Evolutionary conservation across 2,888 invertebrate species (phyloP).

Genomic region (Idaea aversata): DNA sequence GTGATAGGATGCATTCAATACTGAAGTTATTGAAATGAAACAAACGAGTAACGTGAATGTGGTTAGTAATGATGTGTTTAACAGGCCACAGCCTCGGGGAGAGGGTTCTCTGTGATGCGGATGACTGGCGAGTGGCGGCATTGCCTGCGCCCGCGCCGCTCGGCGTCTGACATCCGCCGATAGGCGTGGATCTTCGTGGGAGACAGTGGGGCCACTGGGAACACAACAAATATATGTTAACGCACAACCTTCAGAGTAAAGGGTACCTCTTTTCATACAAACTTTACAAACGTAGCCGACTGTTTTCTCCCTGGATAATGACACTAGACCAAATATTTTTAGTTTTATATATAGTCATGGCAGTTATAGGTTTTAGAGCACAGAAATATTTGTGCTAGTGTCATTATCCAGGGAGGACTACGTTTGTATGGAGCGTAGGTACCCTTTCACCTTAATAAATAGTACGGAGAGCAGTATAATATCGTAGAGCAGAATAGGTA

Average conservation of each 20-base stretch:
- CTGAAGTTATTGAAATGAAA: not conserved
- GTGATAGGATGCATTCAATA: not conserved
- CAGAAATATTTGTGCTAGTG: too few relatives aligned
- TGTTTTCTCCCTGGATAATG: too few relatives aligned
- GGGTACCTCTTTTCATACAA: too few relatives aligned
- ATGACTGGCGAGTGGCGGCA: conserved; percentile 82
- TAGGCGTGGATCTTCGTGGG: conserved; percentile 85
- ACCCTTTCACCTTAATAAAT: too few relatives aligned
- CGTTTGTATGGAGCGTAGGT: too few relatives aligned
- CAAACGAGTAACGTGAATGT: not conserved
- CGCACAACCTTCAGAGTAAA: too few relatives aligned
- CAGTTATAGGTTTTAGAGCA: too few relatives aligned
- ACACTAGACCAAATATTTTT: too few relatives aligned
- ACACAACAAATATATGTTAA: conserved; percentile 7
- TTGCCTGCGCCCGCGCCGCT: conserved; percentile 71
- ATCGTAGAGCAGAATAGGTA: not conserved
- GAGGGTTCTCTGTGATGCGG: conserved; percentile 89
- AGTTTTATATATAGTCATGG: too few relatives aligned
- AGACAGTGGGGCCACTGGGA: conserved; percentile 85
- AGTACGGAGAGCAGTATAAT: conserved; percentile 1
- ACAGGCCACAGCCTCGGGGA: conserved; percentile 87
- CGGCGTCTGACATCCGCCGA: conserved; percentile 79
- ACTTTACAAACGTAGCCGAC: too few relatives aligned
- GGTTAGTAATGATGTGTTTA: conserved; percentile 56
- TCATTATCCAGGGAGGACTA: too few relatives aligned